Evolutionary conservation across 2,888 invertebrate species (phyloP).

Genomic region (Pomacea canaliculata): DNA sequence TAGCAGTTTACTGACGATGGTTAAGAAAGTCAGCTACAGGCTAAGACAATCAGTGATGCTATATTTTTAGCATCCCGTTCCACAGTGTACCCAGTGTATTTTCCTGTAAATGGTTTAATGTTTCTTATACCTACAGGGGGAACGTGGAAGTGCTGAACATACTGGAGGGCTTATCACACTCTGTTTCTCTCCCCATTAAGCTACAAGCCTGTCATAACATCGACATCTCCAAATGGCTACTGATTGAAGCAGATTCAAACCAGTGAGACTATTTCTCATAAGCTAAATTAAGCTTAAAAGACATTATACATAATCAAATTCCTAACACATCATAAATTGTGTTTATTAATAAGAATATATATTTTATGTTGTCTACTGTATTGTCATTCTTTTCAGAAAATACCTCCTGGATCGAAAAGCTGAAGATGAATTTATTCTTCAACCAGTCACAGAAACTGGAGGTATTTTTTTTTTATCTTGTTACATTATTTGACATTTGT

Average conservation of each 20-base stretch:
- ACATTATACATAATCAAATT: neutral
- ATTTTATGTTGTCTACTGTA: neutral
- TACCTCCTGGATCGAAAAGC: slow-evolving; percentile 37
- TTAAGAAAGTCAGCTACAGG: no score
- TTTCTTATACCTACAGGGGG: slow-evolving; percentile 38
- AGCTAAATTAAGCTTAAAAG: neutral
- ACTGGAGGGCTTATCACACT: slow-evolving; percentile 56
- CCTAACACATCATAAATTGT: neutral
- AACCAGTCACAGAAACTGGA: slow-evolving; percentile 39
- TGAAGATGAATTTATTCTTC: slow-evolving; percentile 40
- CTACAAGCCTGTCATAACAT: slow-evolving; percentile 51
- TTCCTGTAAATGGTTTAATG: no score
- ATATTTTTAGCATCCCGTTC: no score
- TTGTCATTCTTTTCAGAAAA: slow-evolving; percentile 37
- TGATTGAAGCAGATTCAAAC: slow-evolving; percentile 52
- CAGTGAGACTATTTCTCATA: slow-evolving; percentile 32
- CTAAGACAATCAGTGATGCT: no score
- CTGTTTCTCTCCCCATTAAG: slow-evolving; percentile 57
- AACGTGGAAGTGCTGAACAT: slow-evolving; percentile 55
- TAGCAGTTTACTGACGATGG: no score
- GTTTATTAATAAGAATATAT: neutral
- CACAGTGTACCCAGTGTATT: no score
- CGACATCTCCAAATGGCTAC: slow-evolving; percentile 54
- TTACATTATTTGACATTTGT: neutral
- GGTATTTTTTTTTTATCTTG: slow-evolving; percentile 20